Percentiles rank a stretch among this genome's conserved stretches.
These are phyloP conservation scores for Pardalotus punctatus DNA, from an alignment of 2,113 vertebrate genomes.

Conservation along the genomic window DNA sequence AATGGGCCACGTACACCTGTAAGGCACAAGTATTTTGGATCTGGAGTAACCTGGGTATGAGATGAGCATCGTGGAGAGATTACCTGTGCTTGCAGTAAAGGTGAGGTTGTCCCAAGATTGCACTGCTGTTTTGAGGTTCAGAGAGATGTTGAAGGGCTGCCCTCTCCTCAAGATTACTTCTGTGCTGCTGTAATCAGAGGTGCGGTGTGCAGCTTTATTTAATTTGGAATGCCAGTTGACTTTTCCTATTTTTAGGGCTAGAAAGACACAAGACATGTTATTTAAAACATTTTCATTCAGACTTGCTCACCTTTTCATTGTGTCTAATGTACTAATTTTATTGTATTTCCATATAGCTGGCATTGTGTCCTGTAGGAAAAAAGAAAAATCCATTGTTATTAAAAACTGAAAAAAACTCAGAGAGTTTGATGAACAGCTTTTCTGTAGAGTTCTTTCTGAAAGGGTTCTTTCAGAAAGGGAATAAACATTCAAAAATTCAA, in stretches of 20 bases:
- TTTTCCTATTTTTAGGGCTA: conserved; percentile 2
- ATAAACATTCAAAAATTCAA: not conserved
- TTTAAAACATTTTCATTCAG: not conserved
- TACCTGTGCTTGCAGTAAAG: conserved; percentile 59
- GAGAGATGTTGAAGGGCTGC: conserved; percentile 72
- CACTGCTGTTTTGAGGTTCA: not conserved
- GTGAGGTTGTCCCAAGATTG: not conserved
- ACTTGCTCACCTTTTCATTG: not conserved
- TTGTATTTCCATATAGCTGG: not conserved
- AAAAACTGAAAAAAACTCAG: not conserved
- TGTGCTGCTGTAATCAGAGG: conserved; percentile 75
- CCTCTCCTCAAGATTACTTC: conserved; percentile 80
- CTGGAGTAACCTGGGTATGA: not conserved
- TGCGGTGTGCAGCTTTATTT: conserved; percentile 81
- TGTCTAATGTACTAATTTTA: not conserved
- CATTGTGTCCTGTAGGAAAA: not conserved
- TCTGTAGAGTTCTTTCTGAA: not conserved
- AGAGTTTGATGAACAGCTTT: not conserved
- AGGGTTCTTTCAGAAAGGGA: not conserved
- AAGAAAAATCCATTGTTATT: not conserved
- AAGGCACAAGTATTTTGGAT: not conserved
- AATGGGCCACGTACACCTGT: not conserved
- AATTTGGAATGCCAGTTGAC: conserved; percentile 61
- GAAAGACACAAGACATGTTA: not conserved
- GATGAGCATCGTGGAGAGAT: not conserved